Conservation (phyloP, 2,113 vertebrate species). For the Spermophilus dauricus region DNA sequence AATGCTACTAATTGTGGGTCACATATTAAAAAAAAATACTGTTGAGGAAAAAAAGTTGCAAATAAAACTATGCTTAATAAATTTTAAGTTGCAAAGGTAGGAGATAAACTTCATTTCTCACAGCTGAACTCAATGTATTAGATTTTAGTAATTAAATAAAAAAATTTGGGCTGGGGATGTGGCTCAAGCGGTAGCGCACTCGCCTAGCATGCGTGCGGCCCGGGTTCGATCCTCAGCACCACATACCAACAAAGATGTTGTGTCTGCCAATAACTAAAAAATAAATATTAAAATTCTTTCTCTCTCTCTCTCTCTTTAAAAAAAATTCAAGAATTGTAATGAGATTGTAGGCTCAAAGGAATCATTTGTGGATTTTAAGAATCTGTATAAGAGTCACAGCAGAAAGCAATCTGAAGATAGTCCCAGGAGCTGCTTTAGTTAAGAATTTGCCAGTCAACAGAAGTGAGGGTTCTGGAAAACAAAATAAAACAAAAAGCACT, state of each 20-base stretch:
- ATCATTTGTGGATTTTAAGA: not conserved
- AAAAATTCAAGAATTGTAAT: not conserved
- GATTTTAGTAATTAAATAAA: not conserved
- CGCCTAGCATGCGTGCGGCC: too few relatives aligned
- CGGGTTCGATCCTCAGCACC: too few relatives aligned
- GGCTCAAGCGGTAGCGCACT: too few relatives aligned
- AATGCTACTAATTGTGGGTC: not conserved
- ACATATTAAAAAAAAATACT: not conserved
- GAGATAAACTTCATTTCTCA: not conserved
- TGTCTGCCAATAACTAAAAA: too few relatives aligned
- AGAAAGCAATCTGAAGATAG: not conserved
- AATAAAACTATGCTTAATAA: not conserved
- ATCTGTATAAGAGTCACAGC: not conserved
- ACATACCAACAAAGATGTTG: too few relatives aligned
- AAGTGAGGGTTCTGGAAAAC: not conserved
- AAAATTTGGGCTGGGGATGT: not conserved
- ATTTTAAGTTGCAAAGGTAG: slow-evolving; percentile 5
- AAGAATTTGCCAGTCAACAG: slow-evolving; percentile 5
- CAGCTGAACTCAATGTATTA: not conserved
- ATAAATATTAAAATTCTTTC: too few relatives aligned
- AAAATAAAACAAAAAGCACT: not conserved
- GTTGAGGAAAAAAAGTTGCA: not conserved
- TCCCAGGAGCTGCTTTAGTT: not conserved
- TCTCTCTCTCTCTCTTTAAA: not conserved
- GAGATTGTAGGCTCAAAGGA: not conserved